These are phyloP conservation scores for Misgurnus mizolepis DNA, from an alignment of 2,113 vertebrate species.

Conservation along the genomic window DNA sequence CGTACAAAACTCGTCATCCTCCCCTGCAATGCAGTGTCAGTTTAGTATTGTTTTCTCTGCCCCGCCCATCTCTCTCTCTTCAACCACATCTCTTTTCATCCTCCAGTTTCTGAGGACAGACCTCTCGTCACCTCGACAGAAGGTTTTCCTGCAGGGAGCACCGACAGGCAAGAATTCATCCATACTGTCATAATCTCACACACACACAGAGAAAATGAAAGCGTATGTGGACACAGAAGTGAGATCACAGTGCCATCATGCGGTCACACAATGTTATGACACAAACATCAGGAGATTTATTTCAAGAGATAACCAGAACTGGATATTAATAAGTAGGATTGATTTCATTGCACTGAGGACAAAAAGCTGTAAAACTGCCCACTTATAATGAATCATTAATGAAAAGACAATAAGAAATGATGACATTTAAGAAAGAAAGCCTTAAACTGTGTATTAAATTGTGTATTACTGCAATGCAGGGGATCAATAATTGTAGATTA, in stretches of 20 bases:
- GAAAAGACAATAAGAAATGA: background rate
- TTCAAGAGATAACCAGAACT: background rate
- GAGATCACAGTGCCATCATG: conserved; percentile 28
- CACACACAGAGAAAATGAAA: background rate
- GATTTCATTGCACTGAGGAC: background rate
- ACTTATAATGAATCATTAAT: background rate
- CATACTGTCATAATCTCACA: conserved; percentile 27
- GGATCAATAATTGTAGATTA: background rate
- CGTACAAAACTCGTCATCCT: background rate
- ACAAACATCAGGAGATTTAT: background rate
- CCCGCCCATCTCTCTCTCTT: background rate
- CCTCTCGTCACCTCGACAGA: conserved; percentile 51
- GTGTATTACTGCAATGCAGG: background rate
- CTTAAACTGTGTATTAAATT: background rate
- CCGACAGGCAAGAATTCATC: conserved; percentile 40
- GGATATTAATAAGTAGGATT: background rate
- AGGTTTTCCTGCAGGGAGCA: conserved; percentile 54
- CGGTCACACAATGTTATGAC: background rate
- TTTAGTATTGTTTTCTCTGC: conserved; percentile 26
- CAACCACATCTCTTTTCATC: conserved; percentile 6
- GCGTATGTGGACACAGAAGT: background rate
- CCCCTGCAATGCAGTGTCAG: conserved; percentile 52
- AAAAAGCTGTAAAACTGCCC: background rate
- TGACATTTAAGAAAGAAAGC: background rate
- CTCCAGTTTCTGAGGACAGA: conserved; percentile 23